Evolutionary conservation across 2,113 vertebrate species (phyloP).

Genomic region (Ptilorrhoa leucosticta): DNA sequence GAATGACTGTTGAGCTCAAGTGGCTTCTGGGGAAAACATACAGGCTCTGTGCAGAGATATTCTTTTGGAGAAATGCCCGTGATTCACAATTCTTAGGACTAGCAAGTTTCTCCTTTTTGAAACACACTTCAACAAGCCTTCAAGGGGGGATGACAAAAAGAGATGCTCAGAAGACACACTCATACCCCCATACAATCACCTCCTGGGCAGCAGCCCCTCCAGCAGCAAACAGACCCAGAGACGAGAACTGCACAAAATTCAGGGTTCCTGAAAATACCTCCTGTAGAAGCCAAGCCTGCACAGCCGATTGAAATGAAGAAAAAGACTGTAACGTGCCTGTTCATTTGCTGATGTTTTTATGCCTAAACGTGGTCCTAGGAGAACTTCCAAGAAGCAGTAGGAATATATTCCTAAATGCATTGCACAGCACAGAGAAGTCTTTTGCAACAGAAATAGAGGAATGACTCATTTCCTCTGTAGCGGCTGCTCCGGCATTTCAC

Average conservation of each 20-base stretch:
- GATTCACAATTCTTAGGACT: neutral
- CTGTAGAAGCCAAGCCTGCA: neutral
- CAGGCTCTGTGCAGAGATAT: neutral
- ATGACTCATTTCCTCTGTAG: constrained; percentile 68
- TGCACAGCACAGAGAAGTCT: neutral
- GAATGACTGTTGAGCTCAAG: neutral
- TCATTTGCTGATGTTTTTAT: neutral
- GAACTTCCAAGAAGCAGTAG: neutral
- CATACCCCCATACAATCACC: too few relatives aligned
- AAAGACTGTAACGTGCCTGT: neutral
- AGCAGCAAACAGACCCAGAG: neutral
- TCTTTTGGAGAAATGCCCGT: neutral
- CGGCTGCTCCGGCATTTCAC: neutral
- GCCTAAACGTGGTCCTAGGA: neutral
- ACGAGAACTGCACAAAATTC: neutral
- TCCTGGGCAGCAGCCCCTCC: neutral
- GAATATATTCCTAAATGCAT: neutral
- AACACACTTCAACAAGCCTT: neutral
- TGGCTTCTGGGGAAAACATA: neutral
- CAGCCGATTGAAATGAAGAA: neutral
- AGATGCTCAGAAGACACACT: neutral
- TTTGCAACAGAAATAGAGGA: constrained; percentile 39
- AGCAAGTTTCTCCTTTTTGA: neutral
- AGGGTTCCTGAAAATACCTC: neutral
- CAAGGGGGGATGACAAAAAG: neutral